A percentile compares a stretch with the other conserved stretches of the same genome.
phyloP scores from a whole-genome alignment of 37 sponge, comb jelly and placozoan genomes.

The Agelas oroides region DNA sequence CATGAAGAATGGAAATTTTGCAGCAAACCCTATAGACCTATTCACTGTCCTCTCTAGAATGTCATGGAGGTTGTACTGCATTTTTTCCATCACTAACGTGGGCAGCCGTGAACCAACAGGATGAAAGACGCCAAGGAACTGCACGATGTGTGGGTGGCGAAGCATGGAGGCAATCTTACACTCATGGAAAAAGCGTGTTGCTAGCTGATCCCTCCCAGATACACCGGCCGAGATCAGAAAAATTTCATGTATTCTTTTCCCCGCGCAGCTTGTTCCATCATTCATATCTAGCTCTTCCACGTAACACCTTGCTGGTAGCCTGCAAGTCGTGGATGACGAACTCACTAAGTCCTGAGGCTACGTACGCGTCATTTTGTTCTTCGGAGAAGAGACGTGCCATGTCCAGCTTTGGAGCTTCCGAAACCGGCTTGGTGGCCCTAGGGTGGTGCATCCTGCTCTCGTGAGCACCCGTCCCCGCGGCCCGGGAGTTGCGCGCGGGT shows the following conservation, averaged over 20 bases:
- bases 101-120: no score
- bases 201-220: background rate
- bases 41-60: background rate
- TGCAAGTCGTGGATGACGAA: no score
- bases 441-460: no score
- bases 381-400: no score
- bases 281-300: slow-evolving; percentile 34
- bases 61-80: slow-evolving; percentile 25
- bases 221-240: no score
- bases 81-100: slow-evolving; percentile 42
- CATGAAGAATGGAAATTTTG: slow-evolving; percentile 38
- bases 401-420: no score
- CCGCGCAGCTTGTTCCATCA: slow-evolving; percentile 46
- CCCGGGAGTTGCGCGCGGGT: no score
- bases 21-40: slow-evolving; percentile 19
- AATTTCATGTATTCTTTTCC: slow-evolving; percentile 21
- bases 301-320: slow-evolving; percentile 1
- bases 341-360: no score
- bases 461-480: no score
- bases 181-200: slow-evolving; percentile 19
- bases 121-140: slow-evolving; percentile 56
- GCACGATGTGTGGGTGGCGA: slow-evolving; percentile 64
- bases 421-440: no score
- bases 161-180: slow-evolving; percentile 26
- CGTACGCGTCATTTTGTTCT: no score